Conservation (phyloP, 1,140 invertebrate species). For the Hermetia illucens region DNA sequence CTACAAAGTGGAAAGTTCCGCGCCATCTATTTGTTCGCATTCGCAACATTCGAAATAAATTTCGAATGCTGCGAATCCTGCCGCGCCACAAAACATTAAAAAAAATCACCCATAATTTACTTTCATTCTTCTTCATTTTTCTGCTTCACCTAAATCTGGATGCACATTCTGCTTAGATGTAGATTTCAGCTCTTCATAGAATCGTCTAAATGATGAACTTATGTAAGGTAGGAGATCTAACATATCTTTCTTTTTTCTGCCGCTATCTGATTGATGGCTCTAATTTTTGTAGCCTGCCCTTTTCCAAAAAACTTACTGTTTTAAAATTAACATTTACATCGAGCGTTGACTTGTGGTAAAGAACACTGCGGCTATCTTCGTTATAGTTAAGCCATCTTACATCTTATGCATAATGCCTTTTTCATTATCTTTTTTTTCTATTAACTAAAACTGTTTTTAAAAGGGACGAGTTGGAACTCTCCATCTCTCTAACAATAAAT, state of each 20-base stretch:
- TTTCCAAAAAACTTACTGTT: slow-evolving; percentile 3
- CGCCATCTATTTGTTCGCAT: too few relatives aligned
- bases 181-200: slow-evolving; percentile 4
- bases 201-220: slow-evolving; percentile 2
- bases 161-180: neutral
- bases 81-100: too few relatives aligned
- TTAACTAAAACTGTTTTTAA: slow-evolving; percentile 2
- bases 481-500: neutral
- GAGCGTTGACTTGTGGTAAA: neutral
- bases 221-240: slow-evolving; percentile 3
- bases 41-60: too few relatives aligned
- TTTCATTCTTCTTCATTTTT: slow-evolving; percentile 1
- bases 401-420: slow-evolving; percentile 3
- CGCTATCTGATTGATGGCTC: slow-evolving; percentile 1
- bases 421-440: slow-evolving; percentile 1
- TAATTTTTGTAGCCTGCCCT: neutral
- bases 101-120: too few relatives aligned
- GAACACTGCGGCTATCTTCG: slow-evolving; percentile 1
- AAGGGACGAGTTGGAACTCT: slow-evolving; percentile 2
- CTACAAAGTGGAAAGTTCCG: too few relatives aligned
- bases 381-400: slow-evolving; percentile 5
- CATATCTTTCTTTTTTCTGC: slow-evolving; percentile 5
- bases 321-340: slow-evolving; percentile 3
- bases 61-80: too few relatives aligned
- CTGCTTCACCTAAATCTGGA: slow-evolving; percentile 3